These are phyloP conservation scores for Chionis minor DNA, from an alignment of 2,113 vertebrate genomes.

Conservation along the genomic window DNA sequence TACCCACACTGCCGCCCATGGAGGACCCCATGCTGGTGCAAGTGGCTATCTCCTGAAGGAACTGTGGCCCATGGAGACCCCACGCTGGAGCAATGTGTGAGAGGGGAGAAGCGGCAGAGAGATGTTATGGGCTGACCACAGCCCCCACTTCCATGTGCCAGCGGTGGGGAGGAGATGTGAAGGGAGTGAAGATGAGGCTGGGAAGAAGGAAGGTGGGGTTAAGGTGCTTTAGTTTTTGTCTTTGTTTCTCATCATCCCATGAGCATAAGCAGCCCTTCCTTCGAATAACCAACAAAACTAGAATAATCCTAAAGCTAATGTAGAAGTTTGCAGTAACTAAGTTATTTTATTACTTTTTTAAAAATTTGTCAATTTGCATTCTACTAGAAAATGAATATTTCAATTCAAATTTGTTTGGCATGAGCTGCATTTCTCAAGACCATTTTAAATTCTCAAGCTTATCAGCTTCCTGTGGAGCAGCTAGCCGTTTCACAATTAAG, in stretches of 20 bases:
- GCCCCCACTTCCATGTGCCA: rapidly evolving
- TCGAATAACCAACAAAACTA: neutral
- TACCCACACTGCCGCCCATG: neutral
- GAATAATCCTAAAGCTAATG: neutral
- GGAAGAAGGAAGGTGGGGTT: neutral
- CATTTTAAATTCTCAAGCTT: neutral
- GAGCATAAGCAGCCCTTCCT: neutral
- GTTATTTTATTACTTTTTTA: neutral
- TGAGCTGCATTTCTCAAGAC: neutral
- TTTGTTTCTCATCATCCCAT: neutral
- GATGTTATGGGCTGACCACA: neutral
- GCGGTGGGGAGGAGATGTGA: rapidly evolving
- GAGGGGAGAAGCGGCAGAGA: neutral
- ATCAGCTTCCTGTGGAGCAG: neutral
- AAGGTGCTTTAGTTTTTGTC: neutral
- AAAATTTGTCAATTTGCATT: neutral
- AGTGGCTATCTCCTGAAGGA: neutral
- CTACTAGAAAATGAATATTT: neutral
- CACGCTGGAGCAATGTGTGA: neutral
- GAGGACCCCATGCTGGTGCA: neutral
- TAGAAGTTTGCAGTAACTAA: neutral
- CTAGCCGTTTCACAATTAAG: neutral
- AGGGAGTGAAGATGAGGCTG: neutral
- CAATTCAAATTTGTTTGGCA: neutral
- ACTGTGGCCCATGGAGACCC: rapidly evolving